Conservation (phyloP, 2,113 vertebrate genomes). For the Romanogobio albipinnatus region DNA sequence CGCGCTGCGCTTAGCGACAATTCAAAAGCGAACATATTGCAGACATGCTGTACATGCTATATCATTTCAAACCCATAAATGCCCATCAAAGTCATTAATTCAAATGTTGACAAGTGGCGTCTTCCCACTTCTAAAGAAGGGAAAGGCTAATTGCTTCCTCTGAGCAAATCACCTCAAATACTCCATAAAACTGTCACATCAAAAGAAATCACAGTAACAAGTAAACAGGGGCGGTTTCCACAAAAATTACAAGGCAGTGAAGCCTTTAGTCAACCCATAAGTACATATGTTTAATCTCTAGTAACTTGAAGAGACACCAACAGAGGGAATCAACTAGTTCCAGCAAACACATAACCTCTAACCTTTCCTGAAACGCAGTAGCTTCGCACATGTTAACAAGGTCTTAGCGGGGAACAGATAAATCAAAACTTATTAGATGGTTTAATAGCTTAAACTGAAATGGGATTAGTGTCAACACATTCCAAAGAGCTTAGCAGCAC, state of each 20-base stretch:
- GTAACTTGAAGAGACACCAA: constrained; percentile 17
- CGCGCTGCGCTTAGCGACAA: not conserved
- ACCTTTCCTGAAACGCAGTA: constrained; percentile 21
- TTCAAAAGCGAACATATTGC: not conserved
- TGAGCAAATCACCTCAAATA: constrained; percentile 11
- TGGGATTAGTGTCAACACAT: constrained; percentile 25
- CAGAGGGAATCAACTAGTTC: not conserved
- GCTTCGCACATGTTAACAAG: not conserved
- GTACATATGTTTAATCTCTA: constrained; percentile 8
- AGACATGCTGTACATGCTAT: not conserved
- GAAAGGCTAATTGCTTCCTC: constrained; percentile 48
- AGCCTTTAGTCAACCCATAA: constrained; percentile 6
- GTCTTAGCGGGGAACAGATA: not conserved
- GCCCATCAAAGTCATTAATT: constrained; percentile 14
- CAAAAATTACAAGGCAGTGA: constrained; percentile 35
- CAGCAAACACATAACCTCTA: constrained; percentile 1
- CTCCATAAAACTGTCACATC: constrained; percentile 49
- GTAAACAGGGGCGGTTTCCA: constrained; percentile 20
- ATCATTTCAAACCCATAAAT: not conserved
- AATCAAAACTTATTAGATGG: constrained; percentile 22
- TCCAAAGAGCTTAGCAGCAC: not conserved
- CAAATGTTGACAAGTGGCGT: constrained; percentile 36
- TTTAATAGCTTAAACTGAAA: constrained; percentile 29
- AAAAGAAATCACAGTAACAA: constrained; percentile 37
- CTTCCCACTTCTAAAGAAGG: constrained; percentile 23